These are phyloP conservation scores for Pinctada fucata DNA, from an alignment of 2,888 invertebrate genomes.

Conservation along the genomic window DNA sequence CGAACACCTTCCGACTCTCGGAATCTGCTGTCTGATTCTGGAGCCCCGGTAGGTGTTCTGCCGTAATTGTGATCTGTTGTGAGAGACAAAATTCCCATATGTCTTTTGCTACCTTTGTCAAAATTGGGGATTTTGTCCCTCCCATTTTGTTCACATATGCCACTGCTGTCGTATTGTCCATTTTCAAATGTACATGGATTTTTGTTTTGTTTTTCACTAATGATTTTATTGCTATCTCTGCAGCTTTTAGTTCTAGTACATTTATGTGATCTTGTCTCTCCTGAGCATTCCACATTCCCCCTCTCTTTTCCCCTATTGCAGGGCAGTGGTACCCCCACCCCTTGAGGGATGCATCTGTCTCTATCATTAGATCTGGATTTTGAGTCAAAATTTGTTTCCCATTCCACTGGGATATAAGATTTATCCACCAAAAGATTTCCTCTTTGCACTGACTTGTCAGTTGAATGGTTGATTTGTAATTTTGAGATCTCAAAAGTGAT, in stretches of 20 bases:
- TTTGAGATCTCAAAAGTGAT: background rate
- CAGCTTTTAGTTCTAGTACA: slow-evolving; percentile 24
- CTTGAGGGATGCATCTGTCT: slow-evolving; percentile 12
- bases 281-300: slow-evolving; percentile 5
- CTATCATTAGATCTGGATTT: slow-evolving; percentile 15
- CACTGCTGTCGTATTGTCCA: slow-evolving; percentile 15
- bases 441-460: slow-evolving; percentile 6
- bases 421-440: slow-evolving; percentile 20
- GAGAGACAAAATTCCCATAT: slow-evolving; percentile 15
- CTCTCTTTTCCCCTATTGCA: background rate
- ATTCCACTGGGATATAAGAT: slow-evolving; percentile 4
- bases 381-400: slow-evolving; percentile 22
- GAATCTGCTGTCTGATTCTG: slow-evolving; percentile 12
- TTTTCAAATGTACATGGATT: slow-evolving; percentile 11
- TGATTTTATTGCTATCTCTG: slow-evolving; percentile 10
- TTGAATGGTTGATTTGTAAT: background rate
- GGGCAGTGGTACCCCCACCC: slow-evolving; percentile 16
- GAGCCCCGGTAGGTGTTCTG: slow-evolving; percentile 9
- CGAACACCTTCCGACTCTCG: slow-evolving; percentile 5
- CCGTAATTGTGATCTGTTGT: slow-evolving; percentile 15
- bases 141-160: slow-evolving; percentile 23
- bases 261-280: slow-evolving; percentile 24
- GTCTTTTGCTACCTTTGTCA: slow-evolving; percentile 8
- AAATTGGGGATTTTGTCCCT: slow-evolving; percentile 13
- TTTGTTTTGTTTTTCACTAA: slow-evolving; percentile 3